A percentile compares a stretch with the other conserved stretches of the same genome.
These are phyloP conservation scores for Notospermus geniculatus DNA, from an alignment of 1,140 invertebrate species.

Conservation along the genomic window DNA sequence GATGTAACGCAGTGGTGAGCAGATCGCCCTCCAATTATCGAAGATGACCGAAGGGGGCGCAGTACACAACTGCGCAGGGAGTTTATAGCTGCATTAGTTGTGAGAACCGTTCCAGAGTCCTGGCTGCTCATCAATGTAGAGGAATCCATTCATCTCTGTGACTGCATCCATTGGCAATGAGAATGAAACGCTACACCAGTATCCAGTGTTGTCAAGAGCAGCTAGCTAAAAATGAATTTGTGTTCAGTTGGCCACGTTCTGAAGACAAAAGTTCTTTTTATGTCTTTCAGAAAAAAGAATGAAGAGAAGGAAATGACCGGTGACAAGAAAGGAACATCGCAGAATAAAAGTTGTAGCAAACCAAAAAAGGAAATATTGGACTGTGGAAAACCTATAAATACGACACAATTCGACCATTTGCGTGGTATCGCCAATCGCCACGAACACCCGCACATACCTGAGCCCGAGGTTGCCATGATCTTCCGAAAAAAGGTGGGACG, in stretches of 20 bases:
- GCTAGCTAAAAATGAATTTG: no score
- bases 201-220: no score
- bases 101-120: no score
- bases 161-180: no score
- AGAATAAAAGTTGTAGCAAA: neutral
- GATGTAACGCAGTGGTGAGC: no score
- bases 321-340: neutral
- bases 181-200: no score
- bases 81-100: no score
- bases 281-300: neutral
- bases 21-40: no score
- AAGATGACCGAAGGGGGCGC: no score
- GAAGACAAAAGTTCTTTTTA: neutral
- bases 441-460: slow-evolving; percentile 66
- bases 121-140: no score
- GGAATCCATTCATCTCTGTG: no score
- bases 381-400: slow-evolving; percentile 83
- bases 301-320: slow-evolving; percentile 11
- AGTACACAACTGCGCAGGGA: no score
- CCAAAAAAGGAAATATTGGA: slow-evolving; percentile 62
- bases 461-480: slow-evolving; percentile 71
- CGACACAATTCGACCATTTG: slow-evolving; percentile 83
- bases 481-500: slow-evolving; percentile 71
- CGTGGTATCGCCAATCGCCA: slow-evolving; percentile 75
- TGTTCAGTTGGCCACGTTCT: neutral